These are phyloP conservation scores for Pseudochromis fuscus DNA, from an alignment of 2,797 vertebrate species.

Conservation along the genomic window DNA sequence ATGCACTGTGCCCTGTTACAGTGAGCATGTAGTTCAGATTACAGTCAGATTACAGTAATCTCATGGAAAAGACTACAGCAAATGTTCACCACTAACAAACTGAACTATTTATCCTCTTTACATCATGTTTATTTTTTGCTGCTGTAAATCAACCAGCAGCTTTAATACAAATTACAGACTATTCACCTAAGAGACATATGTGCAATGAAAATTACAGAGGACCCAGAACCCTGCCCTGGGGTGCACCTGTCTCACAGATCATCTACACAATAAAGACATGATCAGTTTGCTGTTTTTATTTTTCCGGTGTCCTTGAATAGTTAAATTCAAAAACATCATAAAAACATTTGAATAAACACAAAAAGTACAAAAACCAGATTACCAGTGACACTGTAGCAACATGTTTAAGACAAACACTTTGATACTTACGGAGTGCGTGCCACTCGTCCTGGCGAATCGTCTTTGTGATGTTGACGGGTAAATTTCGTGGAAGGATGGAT, in stretches of 20 bases:
- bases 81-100: neutral
- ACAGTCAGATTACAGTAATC: too few relatives aligned
- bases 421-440: slow-evolving; percentile 94
- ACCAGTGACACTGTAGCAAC: neutral
- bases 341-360: neutral
- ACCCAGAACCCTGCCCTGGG: slow-evolving; percentile 2
- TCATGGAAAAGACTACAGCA: too few relatives aligned
- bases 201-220: neutral
- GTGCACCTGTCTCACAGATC: slow-evolving; percentile 3
- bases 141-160: neutral
- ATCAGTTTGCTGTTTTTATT: neutral
- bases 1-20: too few relatives aligned
- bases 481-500: slow-evolving; percentile 91
- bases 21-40: too few relatives aligned
- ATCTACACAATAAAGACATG: neutral
- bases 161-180: neutral
- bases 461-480: slow-evolving; percentile 93
- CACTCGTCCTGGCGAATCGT: slow-evolving; percentile 96
- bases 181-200: neutral
- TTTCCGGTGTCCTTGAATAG: neutral
- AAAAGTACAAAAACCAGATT: neutral
- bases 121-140: neutral
- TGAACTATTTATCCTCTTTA: neutral
- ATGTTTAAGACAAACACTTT: neutral
- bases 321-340: neutral